These are phyloP conservation scores for Nineta flava DNA, from an alignment of 2,888 invertebrate genomes.

Conservation along the genomic window DNA sequence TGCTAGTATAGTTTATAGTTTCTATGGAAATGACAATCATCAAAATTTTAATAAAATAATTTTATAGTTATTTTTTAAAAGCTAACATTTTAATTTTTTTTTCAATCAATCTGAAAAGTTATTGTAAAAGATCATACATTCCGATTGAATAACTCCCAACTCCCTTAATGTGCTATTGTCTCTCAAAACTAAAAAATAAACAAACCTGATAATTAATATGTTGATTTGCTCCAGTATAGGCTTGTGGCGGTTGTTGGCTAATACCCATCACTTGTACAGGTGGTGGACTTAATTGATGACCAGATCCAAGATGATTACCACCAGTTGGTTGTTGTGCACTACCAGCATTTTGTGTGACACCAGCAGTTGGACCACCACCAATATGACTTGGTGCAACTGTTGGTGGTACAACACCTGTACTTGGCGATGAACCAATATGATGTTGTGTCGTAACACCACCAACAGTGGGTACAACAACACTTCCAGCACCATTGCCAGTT, in stretches of 20 bases:
- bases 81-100: too few species aligned
- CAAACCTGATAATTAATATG: conserved; percentile 58
- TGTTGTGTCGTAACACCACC: not conserved
- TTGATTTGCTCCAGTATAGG: conserved; percentile 30
- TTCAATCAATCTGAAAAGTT: too few species aligned
- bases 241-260: conserved; percentile 38
- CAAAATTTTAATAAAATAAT: too few species aligned
- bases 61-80: too few species aligned
- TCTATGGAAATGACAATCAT: too few species aligned
- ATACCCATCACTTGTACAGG: conserved; percentile 35
- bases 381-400: conserved; percentile 24
- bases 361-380: conserved; percentile 15
- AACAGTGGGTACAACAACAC: conserved; percentile 2
- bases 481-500: conserved; percentile 5
- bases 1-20: too few species aligned
- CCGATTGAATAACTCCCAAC: not conserved
- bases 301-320: conserved; percentile 18
- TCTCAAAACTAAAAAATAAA: not conserved
- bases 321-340: conserved; percentile 7
- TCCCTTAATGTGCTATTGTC: not conserved
- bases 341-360: not conserved
- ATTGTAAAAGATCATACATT: not conserved
- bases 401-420: conserved; percentile 21
- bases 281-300: conserved; percentile 39
- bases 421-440: conserved; percentile 18